phyloP scores from a whole-genome alignment of 2,797 vertebrate genomes.

The Streptopelia turtur region DNA sequence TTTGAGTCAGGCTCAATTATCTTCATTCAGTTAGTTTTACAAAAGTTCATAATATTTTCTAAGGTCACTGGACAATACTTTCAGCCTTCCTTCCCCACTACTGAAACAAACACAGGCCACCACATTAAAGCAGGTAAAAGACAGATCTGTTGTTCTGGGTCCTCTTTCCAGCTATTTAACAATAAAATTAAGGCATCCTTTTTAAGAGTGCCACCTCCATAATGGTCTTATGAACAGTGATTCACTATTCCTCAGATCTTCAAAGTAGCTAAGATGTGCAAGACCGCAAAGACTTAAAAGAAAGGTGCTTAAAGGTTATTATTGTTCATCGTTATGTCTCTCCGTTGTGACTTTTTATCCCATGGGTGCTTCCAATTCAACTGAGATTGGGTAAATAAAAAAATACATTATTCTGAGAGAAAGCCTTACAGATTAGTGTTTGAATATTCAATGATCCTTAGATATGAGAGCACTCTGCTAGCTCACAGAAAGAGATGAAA shows the following conservation, averaged over 20 bases:
- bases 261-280: neutral
- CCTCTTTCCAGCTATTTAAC: neutral
- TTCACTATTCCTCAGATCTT: conserved; percentile 38
- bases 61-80: neutral
- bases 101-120: neutral
- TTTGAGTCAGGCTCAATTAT: neutral
- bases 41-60: neutral
- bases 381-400: neutral
- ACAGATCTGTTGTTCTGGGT: neutral
- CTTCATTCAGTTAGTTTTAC: neutral
- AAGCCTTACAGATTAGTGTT: neutral
- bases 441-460: neutral
- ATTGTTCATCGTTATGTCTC: neutral
- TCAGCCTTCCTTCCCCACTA: neutral
- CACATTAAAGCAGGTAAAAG: neutral
- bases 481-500: neutral
- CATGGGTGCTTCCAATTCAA: neutral
- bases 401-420: neutral
- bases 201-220: neutral
- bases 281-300: conserved; percentile 1
- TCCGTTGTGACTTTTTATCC: neutral
- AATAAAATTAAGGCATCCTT: conserved; percentile 13
- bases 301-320: neutral
- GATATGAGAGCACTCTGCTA: neutral
- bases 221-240: neutral